Evolutionary conservation across 2,113 vertebrate genomes (phyloP), one percentile per base, ranked within the genome.

Genomic region (Polypterus senegalus): DNA sequence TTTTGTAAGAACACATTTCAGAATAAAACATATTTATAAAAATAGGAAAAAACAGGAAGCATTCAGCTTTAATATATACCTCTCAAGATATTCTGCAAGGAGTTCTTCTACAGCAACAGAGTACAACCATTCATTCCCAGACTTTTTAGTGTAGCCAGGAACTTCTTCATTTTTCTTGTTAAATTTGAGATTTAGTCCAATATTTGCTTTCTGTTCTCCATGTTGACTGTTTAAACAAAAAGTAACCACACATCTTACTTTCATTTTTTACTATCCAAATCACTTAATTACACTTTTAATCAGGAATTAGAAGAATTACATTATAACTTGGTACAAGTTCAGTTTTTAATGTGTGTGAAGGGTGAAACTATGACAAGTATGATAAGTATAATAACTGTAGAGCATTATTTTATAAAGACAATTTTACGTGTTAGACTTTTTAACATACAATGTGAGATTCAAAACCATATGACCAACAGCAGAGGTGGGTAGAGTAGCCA

Each of bases 161-260:
- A 99, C 95, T 75, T 99, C 96, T 74, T 99, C 96, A 61, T 99
- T 99, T 79, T 97, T 98, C 82, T 97, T 98, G 84, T 93, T 97
- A 74, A 99, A 99, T 71, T 99, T 99, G 54, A 99, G 82, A 77
- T 98, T 99, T 63, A 99, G 84, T 58, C 96, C 96, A 58, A 93
- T 90, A 57, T 98, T 99, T 46, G 85, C 81, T 79, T 83, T 94
- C 70, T 99, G 95, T 70, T 99, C 96, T 70, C 96, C 96, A 70
- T 94, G 92, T 51, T 92, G 92, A 75, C 96, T 99, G 70, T 7
- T 58, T 2, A 48, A 78, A 68, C 65, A 62, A 0, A 68, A 54
- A 56, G 45, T 65, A 49, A 59, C 6, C 68, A 47, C 27, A 27
- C 27, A 27, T 27, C 27, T 27, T 27, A 27, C 27, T 27, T 27